phyloP scores from a whole-genome alignment of 2,888 invertebrate species.

The Penaeus monodon region DNA sequence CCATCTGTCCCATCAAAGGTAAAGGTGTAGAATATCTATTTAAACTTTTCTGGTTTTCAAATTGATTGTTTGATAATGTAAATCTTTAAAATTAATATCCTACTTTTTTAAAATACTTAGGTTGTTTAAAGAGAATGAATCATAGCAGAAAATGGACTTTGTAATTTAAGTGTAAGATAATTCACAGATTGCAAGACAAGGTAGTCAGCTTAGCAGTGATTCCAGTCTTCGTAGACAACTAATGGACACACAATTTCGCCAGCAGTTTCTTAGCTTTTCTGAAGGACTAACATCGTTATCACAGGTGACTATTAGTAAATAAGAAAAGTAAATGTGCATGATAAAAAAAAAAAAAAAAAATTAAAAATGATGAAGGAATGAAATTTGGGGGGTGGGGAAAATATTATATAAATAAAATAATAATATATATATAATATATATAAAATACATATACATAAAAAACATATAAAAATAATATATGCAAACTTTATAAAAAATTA shows the following conservation, averaged over 20 bases:
- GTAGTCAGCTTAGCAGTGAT: slow-evolving; percentile 28
- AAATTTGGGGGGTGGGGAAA: too few species aligned
- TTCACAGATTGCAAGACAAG: slow-evolving; percentile 2
- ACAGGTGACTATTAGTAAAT: slow-evolving; percentile 24
- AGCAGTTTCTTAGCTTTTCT: slow-evolving; percentile 54
- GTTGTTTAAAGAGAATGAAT: background rate
- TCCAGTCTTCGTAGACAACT: slow-evolving; percentile 38
- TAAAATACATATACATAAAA: too few species aligned
- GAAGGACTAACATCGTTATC: slow-evolving; percentile 32
- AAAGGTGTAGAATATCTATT: background rate
- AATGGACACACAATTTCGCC: slow-evolving; percentile 54
- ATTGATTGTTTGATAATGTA: too few species aligned
- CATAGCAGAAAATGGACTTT: background rate
- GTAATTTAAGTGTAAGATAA: background rate
- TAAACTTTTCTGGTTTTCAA: background rate
- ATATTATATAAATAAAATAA: too few species aligned
- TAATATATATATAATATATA: too few species aligned
- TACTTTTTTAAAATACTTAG: too few species aligned
- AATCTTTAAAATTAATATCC: too few species aligned
- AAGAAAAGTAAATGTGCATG: too few species aligned
- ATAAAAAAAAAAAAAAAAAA: too few species aligned
- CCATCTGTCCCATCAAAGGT: slow-evolving; percentile 13
- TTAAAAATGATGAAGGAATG: too few species aligned
- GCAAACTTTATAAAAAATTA: too few species aligned
- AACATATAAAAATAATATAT: too few species aligned